Evolutionary conservation across 2,113 vertebrate genomes (phyloP).

Genomic region (Lonchura striata): DNA sequence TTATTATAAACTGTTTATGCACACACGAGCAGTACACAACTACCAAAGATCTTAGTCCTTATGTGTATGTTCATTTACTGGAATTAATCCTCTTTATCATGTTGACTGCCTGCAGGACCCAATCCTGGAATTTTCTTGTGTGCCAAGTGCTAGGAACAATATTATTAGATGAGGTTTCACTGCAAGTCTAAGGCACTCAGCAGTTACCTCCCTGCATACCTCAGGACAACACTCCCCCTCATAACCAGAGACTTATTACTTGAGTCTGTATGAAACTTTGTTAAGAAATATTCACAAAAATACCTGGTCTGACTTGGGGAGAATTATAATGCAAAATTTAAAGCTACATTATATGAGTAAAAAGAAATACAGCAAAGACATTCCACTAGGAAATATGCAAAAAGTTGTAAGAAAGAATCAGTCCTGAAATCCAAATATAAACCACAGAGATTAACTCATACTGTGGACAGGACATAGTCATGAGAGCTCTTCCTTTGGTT

Average conservation of each 20-base stretch:
- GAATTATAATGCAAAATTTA: not conserved
- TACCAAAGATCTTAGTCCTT: not conserved
- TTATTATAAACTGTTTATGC: not conserved
- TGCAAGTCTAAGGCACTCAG: not conserved
- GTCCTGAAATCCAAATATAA: not conserved
- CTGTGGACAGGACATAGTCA: not conserved
- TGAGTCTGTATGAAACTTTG: not conserved
- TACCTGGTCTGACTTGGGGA: not conserved
- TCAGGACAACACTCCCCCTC: not conserved
- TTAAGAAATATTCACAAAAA: not conserved
- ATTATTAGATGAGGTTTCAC: not conserved
- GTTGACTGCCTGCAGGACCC: not conserved
- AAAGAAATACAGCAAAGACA: not conserved
- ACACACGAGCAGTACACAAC: accelerated
- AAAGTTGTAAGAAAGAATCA: not conserved
- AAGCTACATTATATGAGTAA: not conserved
- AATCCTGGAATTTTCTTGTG: not conserved
- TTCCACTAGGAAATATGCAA: not conserved
- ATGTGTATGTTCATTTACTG: not conserved
- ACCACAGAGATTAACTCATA: not conserved
- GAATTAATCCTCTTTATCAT: not conserved
- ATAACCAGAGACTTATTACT: not conserved
- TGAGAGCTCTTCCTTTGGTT: not conserved
- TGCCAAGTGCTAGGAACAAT: not conserved
- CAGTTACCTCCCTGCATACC: too few relatives aligned